Evolutionary conservation across 2,888 invertebrate genomes (phyloP).

Genomic region (Blomia tropicalis): DNA sequence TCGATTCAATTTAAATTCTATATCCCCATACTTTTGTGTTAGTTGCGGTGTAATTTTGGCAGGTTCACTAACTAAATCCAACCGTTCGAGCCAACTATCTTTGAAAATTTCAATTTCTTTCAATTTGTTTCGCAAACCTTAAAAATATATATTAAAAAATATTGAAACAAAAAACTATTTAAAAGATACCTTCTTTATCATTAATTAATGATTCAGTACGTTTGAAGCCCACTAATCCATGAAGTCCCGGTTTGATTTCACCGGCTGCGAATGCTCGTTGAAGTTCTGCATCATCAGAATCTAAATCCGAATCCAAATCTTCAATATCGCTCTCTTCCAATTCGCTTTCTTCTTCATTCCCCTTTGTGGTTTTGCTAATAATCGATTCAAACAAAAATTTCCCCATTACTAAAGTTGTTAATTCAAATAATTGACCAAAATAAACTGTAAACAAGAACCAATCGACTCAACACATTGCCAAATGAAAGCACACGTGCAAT

Average conservation of each 20-base stretch:
- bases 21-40: constrained; percentile 17
- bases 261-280: constrained; percentile 78
- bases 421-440: neutral
- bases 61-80: constrained; percentile 55
- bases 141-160: constrained; percentile 31
- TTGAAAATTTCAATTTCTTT: constrained; percentile 53
- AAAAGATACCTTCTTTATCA: constrained; percentile 18
- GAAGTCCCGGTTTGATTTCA: constrained; percentile 66
- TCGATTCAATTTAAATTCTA: constrained; percentile 26
- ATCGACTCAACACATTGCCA: neutral
- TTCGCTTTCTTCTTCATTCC: constrained; percentile 14
- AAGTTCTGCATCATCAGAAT: constrained; percentile 43
- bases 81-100: constrained; percentile 61
- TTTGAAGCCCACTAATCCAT: constrained; percentile 40
- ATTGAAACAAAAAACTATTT: constrained; percentile 15
- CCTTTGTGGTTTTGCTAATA: neutral
- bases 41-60: constrained; percentile 21
- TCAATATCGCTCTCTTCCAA: neutral
- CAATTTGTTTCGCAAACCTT: constrained; percentile 51
- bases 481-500: neutral
- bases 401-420: constrained; percentile 14
- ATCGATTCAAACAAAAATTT: constrained; percentile 15
- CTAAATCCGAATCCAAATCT: constrained; percentile 1
- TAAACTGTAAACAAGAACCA: neutral
- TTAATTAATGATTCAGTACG: constrained; percentile 20